phyloP scores from a whole-genome alignment of 2,888 invertebrate genomes.

The Sinelater perroti region DNA sequence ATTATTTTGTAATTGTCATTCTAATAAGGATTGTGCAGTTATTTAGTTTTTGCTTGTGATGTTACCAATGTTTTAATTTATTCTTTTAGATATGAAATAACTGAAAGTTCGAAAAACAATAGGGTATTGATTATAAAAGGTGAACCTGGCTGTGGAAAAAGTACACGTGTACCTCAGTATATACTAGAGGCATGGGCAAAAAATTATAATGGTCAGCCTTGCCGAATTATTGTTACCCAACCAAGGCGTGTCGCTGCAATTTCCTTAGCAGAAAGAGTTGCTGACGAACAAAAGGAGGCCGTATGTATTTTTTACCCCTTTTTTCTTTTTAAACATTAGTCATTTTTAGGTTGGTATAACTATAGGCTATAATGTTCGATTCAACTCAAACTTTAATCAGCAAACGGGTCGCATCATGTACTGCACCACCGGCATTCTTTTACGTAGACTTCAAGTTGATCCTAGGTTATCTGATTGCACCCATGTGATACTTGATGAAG shows the following conservation, averaged over 20 bases:
- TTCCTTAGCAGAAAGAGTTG: slow-evolving; percentile 71
- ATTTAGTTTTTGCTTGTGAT: no score
- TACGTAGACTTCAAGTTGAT: slow-evolving; percentile 60
- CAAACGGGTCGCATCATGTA: slow-evolving; percentile 70
- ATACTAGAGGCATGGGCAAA: slow-evolving; percentile 64
- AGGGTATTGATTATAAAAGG: slow-evolving; percentile 71
- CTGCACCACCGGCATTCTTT: slow-evolving; percentile 71
- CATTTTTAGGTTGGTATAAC: slow-evolving; percentile 67
- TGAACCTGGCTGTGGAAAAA: slow-evolving; percentile 79
- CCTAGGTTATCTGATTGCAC: slow-evolving; percentile 65
- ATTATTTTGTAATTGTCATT: no score
- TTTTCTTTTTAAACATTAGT: not conserved
- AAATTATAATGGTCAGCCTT: slow-evolving; percentile 57
- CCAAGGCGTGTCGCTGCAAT: slow-evolving; percentile 76
- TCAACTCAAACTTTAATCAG: slow-evolving; percentile 64
- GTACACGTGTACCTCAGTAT: slow-evolving; percentile 74
- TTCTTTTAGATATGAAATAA: slow-evolving; percentile 61
- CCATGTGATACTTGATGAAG: slow-evolving; percentile 78
- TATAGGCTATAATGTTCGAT: slow-evolving; percentile 74
- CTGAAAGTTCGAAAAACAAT: slow-evolving; percentile 62
- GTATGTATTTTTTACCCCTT: slow-evolving; percentile 54
- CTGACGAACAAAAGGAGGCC: slow-evolving; percentile 68
- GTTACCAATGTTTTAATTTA: no score
- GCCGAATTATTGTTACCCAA: slow-evolving; percentile 71
- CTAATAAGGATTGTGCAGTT: no score